Evolutionary conservation across 1,140 invertebrate species (phyloP), one percentile per base, ranked within the genome.

Genomic region (Heterodera schachtii): DNA sequence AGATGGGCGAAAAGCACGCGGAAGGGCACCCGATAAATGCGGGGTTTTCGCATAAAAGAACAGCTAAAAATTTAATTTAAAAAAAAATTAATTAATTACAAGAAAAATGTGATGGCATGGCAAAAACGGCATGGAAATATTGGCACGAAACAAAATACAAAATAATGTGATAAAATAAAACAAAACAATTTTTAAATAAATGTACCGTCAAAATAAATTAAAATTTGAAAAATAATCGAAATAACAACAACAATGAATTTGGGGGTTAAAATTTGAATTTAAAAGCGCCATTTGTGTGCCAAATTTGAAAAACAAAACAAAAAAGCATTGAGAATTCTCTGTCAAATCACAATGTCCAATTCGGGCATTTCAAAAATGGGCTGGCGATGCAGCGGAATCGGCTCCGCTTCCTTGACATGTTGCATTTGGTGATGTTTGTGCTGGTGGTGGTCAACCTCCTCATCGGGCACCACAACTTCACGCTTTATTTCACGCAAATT

Each of bases 331-430:
- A 31, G 1, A 31, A 31, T 31, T 31, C 31, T 31, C 31, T 31
- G 71, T 73, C 21, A 78, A 73, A 46, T 83, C 41, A 31, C 66
- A 47, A 49, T 41, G 16, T n/a, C 82, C 16, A 78, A 57, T 31
- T 78, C 76, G 46, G 44, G 31, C 41, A 78, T 66, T 57, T 78
- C 76, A 66, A 78, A 78, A 69, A 78, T 78, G 49, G 76, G 76
- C 60, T 78, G 76, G 21, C 60, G 64, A 1, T 78, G 49, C 31
- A 78, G 47, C 5, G 41, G 57, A 67, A 78, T 66, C 46, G 76
- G 57, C 41, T 49, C n/a, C n/a, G 64, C 47, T 31, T 67, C 76
- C 43, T 78, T 57, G 31, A 78, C 21, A 49, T 60, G 4, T 47
- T 75, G 74, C 47, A 11, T 8, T 52, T 52, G 52, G 9, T 52